Percentiles rank a stretch among this genome's conserved stretches.
Conservation (phyloP, 2,113 vertebrate genomes). For the Reinhardtius hippoglossoides region DNA sequence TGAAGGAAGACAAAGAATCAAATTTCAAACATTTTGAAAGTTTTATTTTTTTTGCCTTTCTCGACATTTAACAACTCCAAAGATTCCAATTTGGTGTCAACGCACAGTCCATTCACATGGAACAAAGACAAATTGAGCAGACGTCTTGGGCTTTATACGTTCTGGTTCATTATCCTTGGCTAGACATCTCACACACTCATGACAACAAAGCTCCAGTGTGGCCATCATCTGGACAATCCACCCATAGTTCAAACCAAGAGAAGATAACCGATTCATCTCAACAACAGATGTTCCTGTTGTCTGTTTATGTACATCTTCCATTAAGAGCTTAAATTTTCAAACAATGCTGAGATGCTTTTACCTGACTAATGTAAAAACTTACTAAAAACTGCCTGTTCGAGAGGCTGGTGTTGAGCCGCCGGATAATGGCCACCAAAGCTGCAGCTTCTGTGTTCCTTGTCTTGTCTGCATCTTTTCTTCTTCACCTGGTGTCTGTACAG, state of each 20-base stretch:
- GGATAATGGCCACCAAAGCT: conserved; percentile 37
- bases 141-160: conserved; percentile 13
- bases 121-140: conserved; percentile 17
- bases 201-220: not conserved
- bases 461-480: conserved; percentile 30
- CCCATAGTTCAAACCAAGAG: not conserved
- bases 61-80: conserved; percentile 35
- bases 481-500: conserved; percentile 5
- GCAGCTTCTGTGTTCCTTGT: conserved; percentile 43
- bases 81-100: conserved; percentile 49
- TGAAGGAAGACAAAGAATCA: conserved; percentile 53
- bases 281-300: conserved; percentile 17
- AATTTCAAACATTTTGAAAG: conserved; percentile 45
- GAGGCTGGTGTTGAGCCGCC: conserved; percentile 17
- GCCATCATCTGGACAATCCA: conserved; percentile 6
- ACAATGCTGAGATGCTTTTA: conserved; percentile 27
- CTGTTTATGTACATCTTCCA: conserved; percentile 16
- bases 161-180: conserved; percentile 26
- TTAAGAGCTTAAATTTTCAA: conserved; percentile 15
- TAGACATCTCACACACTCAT: conserved; percentile 23
- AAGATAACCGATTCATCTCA: not conserved
- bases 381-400: conserved; percentile 42
- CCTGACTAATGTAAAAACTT: conserved; percentile 22
- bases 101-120: conserved; percentile 25
- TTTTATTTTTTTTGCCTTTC: conserved; percentile 10